These are phyloP conservation scores for Drosophila fuyamai DNA, from an alignment of 1,140 invertebrate species.

Conservation along the genomic window DNA sequence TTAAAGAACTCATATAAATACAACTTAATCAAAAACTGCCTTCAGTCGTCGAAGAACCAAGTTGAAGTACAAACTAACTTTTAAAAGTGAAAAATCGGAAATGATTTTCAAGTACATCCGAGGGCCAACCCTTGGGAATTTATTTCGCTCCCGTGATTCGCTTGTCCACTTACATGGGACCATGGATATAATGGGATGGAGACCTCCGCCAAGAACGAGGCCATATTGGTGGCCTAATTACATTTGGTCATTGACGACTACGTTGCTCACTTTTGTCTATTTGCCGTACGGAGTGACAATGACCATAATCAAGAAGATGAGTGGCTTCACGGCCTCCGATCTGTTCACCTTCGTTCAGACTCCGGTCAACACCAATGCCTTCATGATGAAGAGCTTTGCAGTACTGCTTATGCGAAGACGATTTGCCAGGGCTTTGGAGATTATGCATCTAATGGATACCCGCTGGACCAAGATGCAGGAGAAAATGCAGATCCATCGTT, in stretches of 20 bases:
- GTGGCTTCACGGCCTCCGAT: conserved; percentile 28
- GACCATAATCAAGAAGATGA: conserved; percentile 27
- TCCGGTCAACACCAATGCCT: conserved; percentile 18
- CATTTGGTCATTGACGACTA: conserved; percentile 4
- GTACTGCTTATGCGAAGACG: background rate
- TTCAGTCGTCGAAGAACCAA: background rate
- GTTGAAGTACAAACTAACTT: background rate
- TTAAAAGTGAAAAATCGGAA: too few relatives aligned
- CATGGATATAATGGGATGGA: conserved; percentile 22
- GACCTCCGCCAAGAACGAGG: background rate
- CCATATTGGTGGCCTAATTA: conserved; percentile 33
- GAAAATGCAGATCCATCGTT: conserved; percentile 2
- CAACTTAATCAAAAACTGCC: background rate
- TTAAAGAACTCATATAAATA: background rate
- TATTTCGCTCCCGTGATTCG: conserved; percentile 8
- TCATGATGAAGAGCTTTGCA: conserved; percentile 26
- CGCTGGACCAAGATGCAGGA: conserved; percentile 21
- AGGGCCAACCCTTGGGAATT: background rate
- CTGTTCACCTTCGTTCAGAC: conserved; percentile 35
- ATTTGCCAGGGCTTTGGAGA: background rate
- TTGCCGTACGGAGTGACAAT: conserved; percentile 18
- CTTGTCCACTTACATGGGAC: conserved; percentile 2
- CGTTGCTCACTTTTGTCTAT: conserved; percentile 14
- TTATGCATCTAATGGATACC: conserved; percentile 36
- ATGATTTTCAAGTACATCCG: conserved; percentile 19